Evolutionary conservation across 2,888 invertebrate genomes (phyloP).

Genomic region (Megalurothrips usitatus): DNA sequence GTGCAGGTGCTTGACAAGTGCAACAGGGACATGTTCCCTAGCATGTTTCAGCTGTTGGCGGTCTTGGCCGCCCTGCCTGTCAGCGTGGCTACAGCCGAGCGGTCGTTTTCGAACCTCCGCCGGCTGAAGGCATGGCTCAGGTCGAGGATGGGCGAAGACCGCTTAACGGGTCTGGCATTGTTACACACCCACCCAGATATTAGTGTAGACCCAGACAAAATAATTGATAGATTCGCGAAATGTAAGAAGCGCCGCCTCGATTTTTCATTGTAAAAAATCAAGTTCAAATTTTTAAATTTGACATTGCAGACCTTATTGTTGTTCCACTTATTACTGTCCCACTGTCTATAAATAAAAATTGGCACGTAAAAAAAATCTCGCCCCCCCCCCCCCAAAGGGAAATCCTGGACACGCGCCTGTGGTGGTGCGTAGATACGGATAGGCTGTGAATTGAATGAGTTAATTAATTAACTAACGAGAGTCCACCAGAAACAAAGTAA

Average conservation of each 20-base stretch:
- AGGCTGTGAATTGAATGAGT: too few species aligned
- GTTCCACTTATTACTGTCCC: too few species aligned
- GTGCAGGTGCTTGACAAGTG: neutral
- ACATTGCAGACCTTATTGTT: too few species aligned
- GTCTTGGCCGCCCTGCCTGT: constrained; percentile 19
- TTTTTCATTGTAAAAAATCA: neutral
- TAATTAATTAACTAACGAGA: too few species aligned
- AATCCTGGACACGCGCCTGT: too few species aligned
- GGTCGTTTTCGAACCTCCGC: constrained; percentile 13
- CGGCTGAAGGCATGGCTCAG: constrained; percentile 29
- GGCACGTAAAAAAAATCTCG: too few species aligned
- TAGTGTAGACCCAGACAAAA: neutral
- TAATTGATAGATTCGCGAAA: constrained; percentile 17
- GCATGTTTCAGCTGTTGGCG: neutral
- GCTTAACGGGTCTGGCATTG: constrained; percentile 8
- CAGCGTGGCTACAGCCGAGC: constrained; percentile 22
- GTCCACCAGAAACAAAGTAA: too few species aligned
- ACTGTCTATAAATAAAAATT: too few species aligned
- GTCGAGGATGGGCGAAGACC: constrained; percentile 22
- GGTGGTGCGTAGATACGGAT: too few species aligned
- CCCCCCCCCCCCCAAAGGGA: too few species aligned
- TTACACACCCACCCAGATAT: constrained; percentile 28
- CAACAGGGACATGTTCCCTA: neutral
- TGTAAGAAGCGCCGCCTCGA: neutral
- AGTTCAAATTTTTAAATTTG: too few species aligned